Base-by-base conservation (phyloP, 2,113 vertebrate species). In the Sceloporus tristichus region DNA sequence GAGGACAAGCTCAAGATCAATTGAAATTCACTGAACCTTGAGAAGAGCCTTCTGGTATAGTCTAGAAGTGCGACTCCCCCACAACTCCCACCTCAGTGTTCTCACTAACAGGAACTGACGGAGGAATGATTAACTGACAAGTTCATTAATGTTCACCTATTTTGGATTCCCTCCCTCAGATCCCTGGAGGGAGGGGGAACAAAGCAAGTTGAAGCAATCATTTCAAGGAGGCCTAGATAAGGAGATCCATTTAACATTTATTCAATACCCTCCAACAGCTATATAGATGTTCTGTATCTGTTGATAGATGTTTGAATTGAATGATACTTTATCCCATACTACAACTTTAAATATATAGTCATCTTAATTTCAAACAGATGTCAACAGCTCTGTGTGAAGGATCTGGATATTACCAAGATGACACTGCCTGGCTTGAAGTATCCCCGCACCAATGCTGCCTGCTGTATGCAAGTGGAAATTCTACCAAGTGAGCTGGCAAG, bases 1-100 rank as follows among this genome's bases (percentile, higher is more conserved):
- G 2, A 0, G 70, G 91, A 95, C 85, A 74, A 91, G 92, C 88
- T 88, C 4, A 88, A 90, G 92, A 93, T 95, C 94, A 88, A 94
- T 89, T 94, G 90, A 84, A 90, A 75, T 81, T 84, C 23, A 0
- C 84, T 0, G 0, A 91, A 48, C 18, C 79, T 82, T 7, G 81
- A 79, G 91, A 27, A 38, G 86, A 42, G 87, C 71, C 91, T 85
- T 91, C 8, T 21, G 78, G 87, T 75, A 0, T 88, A 0, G 16
- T 86, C 82, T 93, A 90, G 91, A 87, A 88, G 90, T 77, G 34
- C 48, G 87, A 89, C 78, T 90, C 86, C 70, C 27, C 76, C 86
- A 81, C 25, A 19, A 0, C 90, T 66, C 88, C 91, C 0, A 0
- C 85, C 0, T 0, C 0, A 0, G 80, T 93, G 94, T 94, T 93